These are phyloP conservation scores for Falco cherrug DNA, from an alignment of 2,797 vertebrate genomes.

Conservation along the genomic window DNA sequence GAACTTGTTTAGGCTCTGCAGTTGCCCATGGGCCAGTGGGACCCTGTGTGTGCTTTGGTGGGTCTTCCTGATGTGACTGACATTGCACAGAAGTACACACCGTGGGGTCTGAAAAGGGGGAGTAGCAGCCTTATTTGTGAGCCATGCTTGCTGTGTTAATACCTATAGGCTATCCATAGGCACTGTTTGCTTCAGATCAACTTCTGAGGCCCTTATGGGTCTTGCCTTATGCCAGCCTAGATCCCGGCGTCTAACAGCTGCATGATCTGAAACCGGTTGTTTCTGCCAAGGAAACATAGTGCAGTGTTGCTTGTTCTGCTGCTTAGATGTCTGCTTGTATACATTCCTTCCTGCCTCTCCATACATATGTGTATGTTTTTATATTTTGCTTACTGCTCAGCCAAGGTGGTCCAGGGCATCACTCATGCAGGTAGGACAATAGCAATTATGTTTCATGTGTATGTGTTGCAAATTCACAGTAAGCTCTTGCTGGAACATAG, in stretches of 20 bases:
- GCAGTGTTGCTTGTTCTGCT: background rate
- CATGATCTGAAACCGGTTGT: background rate
- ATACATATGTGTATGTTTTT: slow-evolving; percentile 54
- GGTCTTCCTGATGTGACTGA: background rate
- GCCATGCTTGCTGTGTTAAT: background rate
- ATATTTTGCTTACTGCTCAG: slow-evolving; percentile 74
- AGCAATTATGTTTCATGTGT: slow-evolving; percentile 16
- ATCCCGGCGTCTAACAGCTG: background rate
- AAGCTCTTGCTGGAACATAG: background rate
- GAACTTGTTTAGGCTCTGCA: background rate
- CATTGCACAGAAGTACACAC: background rate
- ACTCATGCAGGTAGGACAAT: slow-evolving; percentile 81
- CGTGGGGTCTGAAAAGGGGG: background rate
- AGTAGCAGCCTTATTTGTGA: background rate
- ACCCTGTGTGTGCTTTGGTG: background rate
- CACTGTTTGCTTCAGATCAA: slow-evolving; percentile 3
- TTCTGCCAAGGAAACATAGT: slow-evolving; percentile 22
- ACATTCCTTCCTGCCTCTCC: background rate
- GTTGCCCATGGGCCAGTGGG: background rate
- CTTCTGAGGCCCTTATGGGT: background rate
- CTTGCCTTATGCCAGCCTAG: background rate
- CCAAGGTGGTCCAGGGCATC: slow-evolving; percentile 80
- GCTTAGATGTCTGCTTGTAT: slow-evolving; percentile 6
- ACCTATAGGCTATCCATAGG: background rate
- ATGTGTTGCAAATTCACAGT: background rate